Conservation (phyloP, 1,140 invertebrate species). For the Neodiprion fabricii region DNA sequence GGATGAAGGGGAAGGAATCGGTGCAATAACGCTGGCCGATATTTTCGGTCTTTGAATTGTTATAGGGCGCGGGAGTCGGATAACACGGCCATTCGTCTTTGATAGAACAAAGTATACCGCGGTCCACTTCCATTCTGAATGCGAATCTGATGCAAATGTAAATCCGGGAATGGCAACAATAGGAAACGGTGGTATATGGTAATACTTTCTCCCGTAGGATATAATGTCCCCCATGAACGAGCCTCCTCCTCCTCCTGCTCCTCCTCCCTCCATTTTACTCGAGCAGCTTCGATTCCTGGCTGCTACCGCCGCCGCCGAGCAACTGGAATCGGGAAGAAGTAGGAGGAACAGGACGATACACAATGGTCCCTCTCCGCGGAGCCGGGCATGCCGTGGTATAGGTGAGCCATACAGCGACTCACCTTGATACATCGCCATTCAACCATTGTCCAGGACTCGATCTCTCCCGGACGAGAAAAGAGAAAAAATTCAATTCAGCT, state of each 20-base stretch:
- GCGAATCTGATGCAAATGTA: conserved; percentile 45
- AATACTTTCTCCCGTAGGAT: conserved; percentile 8
- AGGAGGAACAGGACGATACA: conserved; percentile 54
- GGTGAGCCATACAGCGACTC: conserved; percentile 48
- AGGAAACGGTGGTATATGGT: conserved; percentile 29
- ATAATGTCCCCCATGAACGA: no score
- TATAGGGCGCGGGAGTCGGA: not conserved
- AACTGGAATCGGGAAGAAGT: conserved; percentile 23
- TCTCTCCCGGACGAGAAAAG: conserved; percentile 59
- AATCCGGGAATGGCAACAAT: conserved; percentile 35
- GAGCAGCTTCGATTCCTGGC: not conserved
- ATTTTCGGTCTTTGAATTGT: no score
- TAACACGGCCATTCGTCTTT: conserved; percentile 38
- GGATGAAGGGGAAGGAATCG: no score
- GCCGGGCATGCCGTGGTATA: conserved; percentile 13
- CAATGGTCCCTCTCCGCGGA: conserved; percentile 61
- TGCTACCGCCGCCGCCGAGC: not conserved
- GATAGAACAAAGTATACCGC: conserved; percentile 44
- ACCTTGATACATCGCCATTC: conserved; percentile 64
- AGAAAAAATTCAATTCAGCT: conserved; percentile 63
- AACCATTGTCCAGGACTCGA: conserved; percentile 62
- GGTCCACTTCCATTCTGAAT: conserved; percentile 45
- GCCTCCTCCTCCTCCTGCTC: no score
- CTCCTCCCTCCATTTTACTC: not conserved
- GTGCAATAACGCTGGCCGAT: no score